A percentile compares a stretch with the other conserved stretches of the same genome.
Evolutionary conservation across 2,113 vertebrate species (phyloP).

Genomic region (Actenoides hombroni): DNA sequence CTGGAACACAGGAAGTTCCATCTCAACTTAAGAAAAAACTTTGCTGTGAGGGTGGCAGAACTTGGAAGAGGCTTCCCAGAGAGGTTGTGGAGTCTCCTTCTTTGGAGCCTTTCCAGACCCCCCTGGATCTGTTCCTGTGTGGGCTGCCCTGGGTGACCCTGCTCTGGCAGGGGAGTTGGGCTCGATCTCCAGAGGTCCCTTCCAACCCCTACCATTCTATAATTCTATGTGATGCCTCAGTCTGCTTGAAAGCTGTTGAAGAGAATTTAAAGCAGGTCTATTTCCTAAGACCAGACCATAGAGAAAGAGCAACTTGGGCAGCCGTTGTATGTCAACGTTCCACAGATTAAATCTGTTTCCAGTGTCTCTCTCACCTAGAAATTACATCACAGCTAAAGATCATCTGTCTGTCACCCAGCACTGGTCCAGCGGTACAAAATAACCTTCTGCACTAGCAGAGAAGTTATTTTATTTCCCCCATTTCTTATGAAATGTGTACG

Average conservation of each 20-base stretch:
- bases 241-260: background rate
- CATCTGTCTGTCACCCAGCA: background rate
- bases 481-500: background rate
- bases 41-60: no score
- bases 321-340: background rate
- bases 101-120: no score
- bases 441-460: fast-evolving
- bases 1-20: no score
- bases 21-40: no score
- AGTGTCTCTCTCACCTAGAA: background rate
- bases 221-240: background rate
- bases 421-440: background rate
- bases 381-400: background rate
- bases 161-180: no score
- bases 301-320: background rate
- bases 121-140: no score
- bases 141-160: no score
- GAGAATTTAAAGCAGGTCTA: background rate
- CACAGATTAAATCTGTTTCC: background rate
- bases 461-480: background rate
- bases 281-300: background rate
- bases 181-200: no score
- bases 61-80: no score
- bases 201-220: no score
- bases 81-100: no score